A percentile compares a stretch with the other conserved stretches of the same genome.
These are phyloP conservation scores for Natrix natrix DNA, from an alignment of 2,797 vertebrate genomes.

Conservation along the genomic window DNA sequence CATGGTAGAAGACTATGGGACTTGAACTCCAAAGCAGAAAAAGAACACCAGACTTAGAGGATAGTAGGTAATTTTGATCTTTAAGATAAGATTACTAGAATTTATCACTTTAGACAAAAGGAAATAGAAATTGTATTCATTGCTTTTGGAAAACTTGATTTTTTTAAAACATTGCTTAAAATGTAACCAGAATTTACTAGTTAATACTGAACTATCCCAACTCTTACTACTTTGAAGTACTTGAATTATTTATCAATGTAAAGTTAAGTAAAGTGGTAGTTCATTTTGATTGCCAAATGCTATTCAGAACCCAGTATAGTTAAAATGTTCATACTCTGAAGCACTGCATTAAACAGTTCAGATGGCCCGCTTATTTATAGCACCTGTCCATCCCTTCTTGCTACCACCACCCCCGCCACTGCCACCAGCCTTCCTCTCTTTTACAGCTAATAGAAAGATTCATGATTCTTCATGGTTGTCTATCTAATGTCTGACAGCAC, in stretches of 20 bases:
- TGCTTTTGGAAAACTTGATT: background rate
- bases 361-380: conserved; percentile 75
- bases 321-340: conserved; percentile 67
- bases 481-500: conserved; percentile 92
- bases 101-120: background rate
- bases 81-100: background rate
- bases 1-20: background rate
- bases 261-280: conserved; percentile 30
- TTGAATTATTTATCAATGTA: conserved; percentile 44
- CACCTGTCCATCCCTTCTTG: conserved; percentile 65
- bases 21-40: background rate
- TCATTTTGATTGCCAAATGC: conserved; percentile 23
- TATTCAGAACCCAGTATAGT: conserved; percentile 46
- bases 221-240: conserved; percentile 19
- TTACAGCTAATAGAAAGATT: conserved; percentile 98
- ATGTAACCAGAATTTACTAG: background rate
- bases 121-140: background rate
- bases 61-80: background rate
- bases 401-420: background rate
- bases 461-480: conserved; percentile 95
- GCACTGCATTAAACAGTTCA: conserved; percentile 72
- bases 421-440: conserved; percentile 24
- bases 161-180: background rate
- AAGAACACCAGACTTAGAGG: background rate
- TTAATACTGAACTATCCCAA: conserved; percentile 36